These are phyloP conservation scores for Drosophila mauritiana DNA, from an alignment of 1,140 invertebrate genomes.

Conservation along the genomic window DNA sequence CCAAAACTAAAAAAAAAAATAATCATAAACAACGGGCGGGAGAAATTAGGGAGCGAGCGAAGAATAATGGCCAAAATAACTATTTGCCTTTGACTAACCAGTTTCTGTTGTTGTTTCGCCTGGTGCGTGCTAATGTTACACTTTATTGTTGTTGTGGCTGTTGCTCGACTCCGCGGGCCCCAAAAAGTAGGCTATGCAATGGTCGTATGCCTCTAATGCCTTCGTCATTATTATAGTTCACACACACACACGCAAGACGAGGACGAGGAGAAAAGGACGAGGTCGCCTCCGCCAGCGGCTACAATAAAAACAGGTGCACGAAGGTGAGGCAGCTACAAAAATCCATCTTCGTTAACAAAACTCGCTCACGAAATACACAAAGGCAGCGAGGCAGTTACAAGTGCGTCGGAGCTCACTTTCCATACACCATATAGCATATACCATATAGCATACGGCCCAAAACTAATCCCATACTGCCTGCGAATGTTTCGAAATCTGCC, in stretches of 20 bases:
- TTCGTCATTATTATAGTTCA: constrained; percentile 67
- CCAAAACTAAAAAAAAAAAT: constrained; percentile 3
- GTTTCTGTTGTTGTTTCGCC: constrained; percentile 47
- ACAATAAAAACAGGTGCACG: constrained; percentile 64
- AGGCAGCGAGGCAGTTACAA: constrained; percentile 53
- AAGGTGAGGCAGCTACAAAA: constrained; percentile 64
- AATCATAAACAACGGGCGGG: constrained; percentile 8
- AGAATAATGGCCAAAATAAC: constrained; percentile 70
- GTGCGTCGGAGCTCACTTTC: constrained; percentile 59
- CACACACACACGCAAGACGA: constrained; percentile 16
- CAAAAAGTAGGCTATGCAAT: constrained; percentile 78
- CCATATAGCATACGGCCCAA: constrained; percentile 22
- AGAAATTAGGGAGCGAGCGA: not conserved
- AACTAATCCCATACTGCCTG: constrained; percentile 31
- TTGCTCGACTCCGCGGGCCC: constrained; percentile 40
- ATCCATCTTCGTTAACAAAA: constrained; percentile 78
- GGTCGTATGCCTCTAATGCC: constrained; percentile 61
- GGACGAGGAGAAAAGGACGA: constrained; percentile 59
- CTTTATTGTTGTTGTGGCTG: constrained; percentile 64
- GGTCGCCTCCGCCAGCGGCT: constrained; percentile 38
- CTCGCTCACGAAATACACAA: constrained; percentile 51
- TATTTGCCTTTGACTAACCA: constrained; percentile 55
- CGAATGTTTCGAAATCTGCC: constrained; percentile 33
- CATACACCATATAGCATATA: not conserved
- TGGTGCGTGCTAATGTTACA: constrained; percentile 76